These are phyloP conservation scores for Brevipalpus yothersi DNA, from an alignment of 1,140 invertebrate species.

Conservation along the genomic window DNA sequence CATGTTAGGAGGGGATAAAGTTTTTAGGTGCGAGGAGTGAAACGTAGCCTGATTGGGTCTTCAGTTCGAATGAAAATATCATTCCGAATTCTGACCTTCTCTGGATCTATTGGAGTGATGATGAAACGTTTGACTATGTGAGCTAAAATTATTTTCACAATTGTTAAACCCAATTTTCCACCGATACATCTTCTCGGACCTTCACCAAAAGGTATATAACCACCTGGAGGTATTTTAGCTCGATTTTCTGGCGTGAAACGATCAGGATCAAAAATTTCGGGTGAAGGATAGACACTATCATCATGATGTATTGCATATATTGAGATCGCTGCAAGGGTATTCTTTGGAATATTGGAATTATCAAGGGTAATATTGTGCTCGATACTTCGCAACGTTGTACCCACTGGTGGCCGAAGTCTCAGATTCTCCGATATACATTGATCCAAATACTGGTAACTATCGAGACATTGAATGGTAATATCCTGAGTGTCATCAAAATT, in stretches of 20 bases:
- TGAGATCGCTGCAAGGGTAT: constrained; percentile 9
- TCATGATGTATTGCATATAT: constrained; percentile 14
- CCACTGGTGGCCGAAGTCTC: constrained; percentile 16
- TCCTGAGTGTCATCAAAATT: background rate
- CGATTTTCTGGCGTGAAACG: constrained; percentile 11
- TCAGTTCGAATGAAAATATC: too few relatives aligned
- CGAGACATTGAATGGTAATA: background rate
- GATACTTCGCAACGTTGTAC: background rate
- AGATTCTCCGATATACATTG: constrained; percentile 21
- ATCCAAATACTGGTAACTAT: constrained; percentile 16
- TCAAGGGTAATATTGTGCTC: constrained; percentile 2
- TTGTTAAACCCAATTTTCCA: constrained; percentile 6
- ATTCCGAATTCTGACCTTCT: too few relatives aligned
- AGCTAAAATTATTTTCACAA: constrained; percentile 1
- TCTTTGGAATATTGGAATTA: constrained; percentile 10
- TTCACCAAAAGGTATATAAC: constrained; percentile 1
- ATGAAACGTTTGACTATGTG: background rate
- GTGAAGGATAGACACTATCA: constrained; percentile 11
- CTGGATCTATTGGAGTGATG: too few relatives aligned
- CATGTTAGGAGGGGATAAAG: too few relatives aligned
- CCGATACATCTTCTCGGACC: constrained; percentile 7
- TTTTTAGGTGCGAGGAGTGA: too few relatives aligned
- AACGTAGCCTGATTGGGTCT: too few relatives aligned
- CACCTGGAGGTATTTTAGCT: background rate
- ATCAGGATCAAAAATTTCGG: constrained; percentile 13